These are phyloP conservation scores for Gymnothorax javanicus DNA, from an alignment of 2,797 vertebrate genomes.

Conservation along the genomic window DNA sequence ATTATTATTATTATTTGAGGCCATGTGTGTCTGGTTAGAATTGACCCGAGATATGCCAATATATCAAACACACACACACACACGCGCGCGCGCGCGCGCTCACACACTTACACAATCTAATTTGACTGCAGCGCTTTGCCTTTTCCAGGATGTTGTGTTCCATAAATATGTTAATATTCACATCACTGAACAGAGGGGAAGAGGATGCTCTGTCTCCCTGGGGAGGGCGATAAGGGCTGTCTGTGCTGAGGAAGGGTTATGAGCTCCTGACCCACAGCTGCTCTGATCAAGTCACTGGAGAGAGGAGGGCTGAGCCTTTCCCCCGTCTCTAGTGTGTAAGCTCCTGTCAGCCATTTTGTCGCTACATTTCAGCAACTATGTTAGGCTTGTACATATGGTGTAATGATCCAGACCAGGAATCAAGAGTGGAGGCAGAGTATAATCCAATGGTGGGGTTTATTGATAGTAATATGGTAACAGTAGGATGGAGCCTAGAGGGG, in stretches of 20 bases:
- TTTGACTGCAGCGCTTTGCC: not conserved
- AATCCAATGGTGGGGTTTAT: too few species aligned
- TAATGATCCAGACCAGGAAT: too few species aligned
- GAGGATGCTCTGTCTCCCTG: not conserved
- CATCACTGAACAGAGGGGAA: not conserved
- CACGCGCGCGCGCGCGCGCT: not conserved
- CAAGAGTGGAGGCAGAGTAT: too few species aligned
- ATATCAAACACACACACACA: slow-evolving; percentile 4
- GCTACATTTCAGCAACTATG: not conserved
- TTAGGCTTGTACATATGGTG: too few species aligned
- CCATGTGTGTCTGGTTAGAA: not conserved
- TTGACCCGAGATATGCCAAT: not conserved
- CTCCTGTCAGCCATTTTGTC: not conserved
- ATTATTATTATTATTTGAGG: not conserved
- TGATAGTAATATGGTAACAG: too few species aligned
- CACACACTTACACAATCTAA: not conserved
- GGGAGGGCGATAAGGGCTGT: not conserved
- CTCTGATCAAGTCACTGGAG: not conserved
- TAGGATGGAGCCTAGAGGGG: too few species aligned
- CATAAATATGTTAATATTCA: not conserved
- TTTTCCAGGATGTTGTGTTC: not conserved
- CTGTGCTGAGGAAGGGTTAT: not conserved
- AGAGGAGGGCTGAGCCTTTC: not conserved
- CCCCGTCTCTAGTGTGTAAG: not conserved
- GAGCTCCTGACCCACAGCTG: not conserved